Percentiles rank a stretch among this genome's conserved stretches.
Evolutionary conservation across 2,113 vertebrate genomes (phyloP).

Genomic region (Ophthalmotilapia sp.): DNA sequence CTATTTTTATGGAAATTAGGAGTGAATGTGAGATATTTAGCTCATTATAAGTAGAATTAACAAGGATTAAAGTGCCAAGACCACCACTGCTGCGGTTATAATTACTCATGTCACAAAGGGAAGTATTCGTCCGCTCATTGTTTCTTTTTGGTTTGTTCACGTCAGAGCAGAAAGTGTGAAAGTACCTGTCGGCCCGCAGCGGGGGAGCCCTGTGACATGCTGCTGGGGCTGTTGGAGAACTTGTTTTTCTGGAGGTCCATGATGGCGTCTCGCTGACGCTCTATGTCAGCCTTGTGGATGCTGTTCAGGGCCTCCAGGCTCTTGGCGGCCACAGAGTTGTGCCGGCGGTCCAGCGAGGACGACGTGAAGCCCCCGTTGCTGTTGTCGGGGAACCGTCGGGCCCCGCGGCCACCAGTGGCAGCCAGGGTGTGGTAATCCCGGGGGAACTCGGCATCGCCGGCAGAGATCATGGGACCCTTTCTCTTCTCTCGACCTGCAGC

Average conservation of each 20-base stretch:
- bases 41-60: neutral
- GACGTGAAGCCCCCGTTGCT: slow-evolving; percentile 84
- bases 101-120: neutral
- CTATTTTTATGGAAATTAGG: neutral
- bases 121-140: neutral
- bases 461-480: slow-evolving; percentile 92
- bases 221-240: slow-evolving; percentile 78
- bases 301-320: slow-evolving; percentile 91
- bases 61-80: neutral
- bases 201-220: slow-evolving; percentile 24
- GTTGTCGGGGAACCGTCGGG: slow-evolving; percentile 80
- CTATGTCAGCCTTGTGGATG: slow-evolving; percentile 88
- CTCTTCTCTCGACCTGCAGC: slow-evolving; percentile 84
- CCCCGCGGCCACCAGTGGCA: slow-evolving; percentile 76
- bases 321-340: slow-evolving; percentile 86
- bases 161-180: neutral
- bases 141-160: neutral
- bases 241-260: slow-evolving; percentile 93
- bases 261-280: slow-evolving; percentile 87
- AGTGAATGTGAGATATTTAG: neutral
- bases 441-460: slow-evolving; percentile 92
- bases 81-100: rapidly evolving
- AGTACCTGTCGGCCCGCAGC: slow-evolving; percentile 51
- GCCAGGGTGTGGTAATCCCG: slow-evolving; percentile 89
- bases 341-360: slow-evolving; percentile 83